These are phyloP conservation scores for Calidris pugnax DNA, from an alignment of 2,113 vertebrate genomes.

Conservation along the genomic window DNA sequence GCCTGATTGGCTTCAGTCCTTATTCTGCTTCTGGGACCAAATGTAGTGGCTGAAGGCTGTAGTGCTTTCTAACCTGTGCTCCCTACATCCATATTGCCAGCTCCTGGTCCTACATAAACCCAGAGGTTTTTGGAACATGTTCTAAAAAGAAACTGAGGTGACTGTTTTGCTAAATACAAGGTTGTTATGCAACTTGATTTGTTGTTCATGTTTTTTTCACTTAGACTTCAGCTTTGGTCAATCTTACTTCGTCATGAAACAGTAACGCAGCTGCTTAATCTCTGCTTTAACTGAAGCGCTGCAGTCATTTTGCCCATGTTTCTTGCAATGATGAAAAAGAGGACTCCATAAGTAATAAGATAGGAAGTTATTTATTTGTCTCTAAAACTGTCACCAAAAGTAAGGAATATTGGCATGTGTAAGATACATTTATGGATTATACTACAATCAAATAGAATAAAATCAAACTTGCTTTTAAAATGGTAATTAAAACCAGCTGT, in stretches of 20 bases:
- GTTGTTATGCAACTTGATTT: neutral
- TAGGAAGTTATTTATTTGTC: neutral
- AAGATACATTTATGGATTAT: neutral
- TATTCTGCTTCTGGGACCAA: neutral
- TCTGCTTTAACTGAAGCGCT: neutral
- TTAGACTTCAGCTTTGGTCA: neutral
- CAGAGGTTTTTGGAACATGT: neutral
- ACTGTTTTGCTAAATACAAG: neutral
- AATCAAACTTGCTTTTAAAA: neutral
- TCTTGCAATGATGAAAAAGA: neutral
- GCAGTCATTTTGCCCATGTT: neutral
- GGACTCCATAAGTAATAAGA: neutral
- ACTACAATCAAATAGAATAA: neutral
- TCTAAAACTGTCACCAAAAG: neutral
- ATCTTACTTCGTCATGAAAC: neutral
- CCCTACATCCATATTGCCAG: neutral
- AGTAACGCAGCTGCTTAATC: neutral
- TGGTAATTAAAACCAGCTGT: neutral
- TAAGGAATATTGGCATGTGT: neutral
- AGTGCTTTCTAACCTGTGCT: neutral
- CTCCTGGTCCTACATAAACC: neutral
- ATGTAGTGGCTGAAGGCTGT: neutral
- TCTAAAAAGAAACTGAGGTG: neutral
- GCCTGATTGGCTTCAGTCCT: neutral
- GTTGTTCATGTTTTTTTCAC: neutral